Evolutionary conservation across 2,797 vertebrate species (phyloP).

Genomic region (Cynopterus sphinx): DNA sequence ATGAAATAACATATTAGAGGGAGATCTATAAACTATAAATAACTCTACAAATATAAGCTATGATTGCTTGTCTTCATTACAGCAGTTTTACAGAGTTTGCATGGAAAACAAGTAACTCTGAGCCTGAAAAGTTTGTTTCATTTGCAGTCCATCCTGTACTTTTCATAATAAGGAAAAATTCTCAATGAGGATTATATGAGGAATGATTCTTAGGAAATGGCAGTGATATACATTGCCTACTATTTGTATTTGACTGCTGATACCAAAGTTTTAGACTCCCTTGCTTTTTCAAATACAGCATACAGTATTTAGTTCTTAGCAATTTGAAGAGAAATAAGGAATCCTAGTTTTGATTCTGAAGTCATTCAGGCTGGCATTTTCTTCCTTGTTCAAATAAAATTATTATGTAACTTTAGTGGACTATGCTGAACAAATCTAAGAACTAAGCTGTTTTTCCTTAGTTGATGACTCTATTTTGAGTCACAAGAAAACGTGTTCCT

Average conservation of each 20-base stretch:
- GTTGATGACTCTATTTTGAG: constrained; percentile 28
- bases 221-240: not conserved
- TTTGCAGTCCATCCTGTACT: not conserved
- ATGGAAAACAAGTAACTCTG: not conserved
- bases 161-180: not conserved
- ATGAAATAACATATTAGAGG: not conserved
- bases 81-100: not conserved
- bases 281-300: not conserved
- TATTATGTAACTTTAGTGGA: not conserved
- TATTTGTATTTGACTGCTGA: constrained; percentile 46
- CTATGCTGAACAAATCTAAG: not conserved
- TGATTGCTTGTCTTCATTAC: not conserved
- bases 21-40: not conserved
- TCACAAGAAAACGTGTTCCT: constrained; percentile 10
- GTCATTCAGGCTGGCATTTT: constrained; percentile 30
- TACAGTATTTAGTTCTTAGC: constrained; percentile 38
- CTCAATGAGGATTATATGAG: not conserved
- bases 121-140: not conserved
- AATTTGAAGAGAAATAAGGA: constrained; percentile 40
- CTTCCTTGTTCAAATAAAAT: constrained; percentile 32
- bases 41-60: not conserved
- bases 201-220: not conserved
- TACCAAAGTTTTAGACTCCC: constrained; percentile 21
- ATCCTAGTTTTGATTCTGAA: constrained; percentile 53
- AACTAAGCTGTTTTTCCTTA: constrained; percentile 27